Base-by-base conservation (phyloP, 1,140 invertebrate genomes). In the Forficula auricularia region DNA sequence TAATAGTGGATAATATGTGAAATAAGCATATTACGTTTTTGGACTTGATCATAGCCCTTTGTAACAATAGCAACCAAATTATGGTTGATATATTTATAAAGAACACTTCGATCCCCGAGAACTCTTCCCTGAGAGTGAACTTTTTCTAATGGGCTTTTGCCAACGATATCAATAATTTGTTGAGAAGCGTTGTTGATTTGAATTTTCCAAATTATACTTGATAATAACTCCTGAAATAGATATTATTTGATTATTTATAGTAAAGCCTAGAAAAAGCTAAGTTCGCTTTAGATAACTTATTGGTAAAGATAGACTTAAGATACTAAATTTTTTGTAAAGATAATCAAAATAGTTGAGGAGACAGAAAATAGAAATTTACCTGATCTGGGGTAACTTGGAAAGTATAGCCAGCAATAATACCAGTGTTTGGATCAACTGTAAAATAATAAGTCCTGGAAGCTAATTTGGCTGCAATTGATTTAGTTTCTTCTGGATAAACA, bases 81-180 rank as follows among this genome's bases (percentile, higher is more conserved):
- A 16, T 95, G 95, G 72, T 99, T 98, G 37, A 90, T 73, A 60
- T 98, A 98, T 60, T 98, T 99, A 64, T 98, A 99, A 14, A 98
- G 72, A 32, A 98, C 94, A 56, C 84, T 89, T 52, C 95, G 72
- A 67, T 98, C 94, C 20, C 79, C 81, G 44, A 98, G 65, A 19
- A 98, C 92, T 52, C 89, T 73, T 19, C 95, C 95, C 59, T 92
- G 88, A 1, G 92, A 95, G 60, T 97, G 90, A 8, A 96, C 88
- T 53, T 79, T 77, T 66, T 98, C 94, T 48, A 72, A 64, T 9
- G 74, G 62, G 55, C 75, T 74, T 56, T 86, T 86, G 3, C 68
- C 63, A 36, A 73, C 71, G 13, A 83, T 67, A 22, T 73, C 68
- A 18, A 75, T 71, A 34, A 90, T 73, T 51, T 69, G 68, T 53